phyloP scores from a whole-genome alignment of 1,140 invertebrate species.

The Diorhabda carinulata region DNA sequence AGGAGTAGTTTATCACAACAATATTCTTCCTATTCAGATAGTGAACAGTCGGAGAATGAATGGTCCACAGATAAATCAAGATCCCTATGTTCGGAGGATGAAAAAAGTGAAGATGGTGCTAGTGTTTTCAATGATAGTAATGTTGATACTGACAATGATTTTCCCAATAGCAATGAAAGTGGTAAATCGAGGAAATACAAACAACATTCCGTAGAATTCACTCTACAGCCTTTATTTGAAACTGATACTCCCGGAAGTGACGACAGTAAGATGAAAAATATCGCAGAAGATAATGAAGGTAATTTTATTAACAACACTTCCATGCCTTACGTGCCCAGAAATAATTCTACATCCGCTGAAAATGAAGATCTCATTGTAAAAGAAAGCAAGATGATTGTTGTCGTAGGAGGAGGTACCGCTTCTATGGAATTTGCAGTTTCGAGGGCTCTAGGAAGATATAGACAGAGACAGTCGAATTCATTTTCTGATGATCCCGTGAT shows the following conservation, averaged over 20 bases:
- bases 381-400: conserved; percentile 47
- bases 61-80: conserved; percentile 59
- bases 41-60: conserved; percentile 74
- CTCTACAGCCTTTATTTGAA: conserved; percentile 46
- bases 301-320: conserved; percentile 57
- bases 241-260: conserved; percentile 47
- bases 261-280: conserved; percentile 40
- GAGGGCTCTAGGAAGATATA: conserved; percentile 74
- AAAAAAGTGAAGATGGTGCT: conserved; percentile 68
- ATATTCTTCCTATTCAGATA: conserved; percentile 65
- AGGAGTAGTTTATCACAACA: conserved; percentile 53
- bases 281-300: conserved; percentile 58
- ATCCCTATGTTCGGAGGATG: conserved; percentile 65
- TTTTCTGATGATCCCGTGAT: conserved; percentile 60
- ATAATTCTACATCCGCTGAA: conserved; percentile 53
- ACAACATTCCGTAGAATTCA: conserved; percentile 51
- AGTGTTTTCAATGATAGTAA: conserved; percentile 63
- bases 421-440: conserved; percentile 82
- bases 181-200: conserved; percentile 28
- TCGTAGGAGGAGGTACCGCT: conserved; percentile 55
- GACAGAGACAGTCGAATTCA: conserved; percentile 68
- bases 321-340: conserved; percentile 66
- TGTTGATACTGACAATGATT: conserved; percentile 56
- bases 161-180: conserved; percentile 52
- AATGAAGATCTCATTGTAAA: conserved; percentile 47